These are phyloP conservation scores for Tetragnatha montana DNA, from an alignment of 2,888 invertebrate species.

Conservation along the genomic window DNA sequence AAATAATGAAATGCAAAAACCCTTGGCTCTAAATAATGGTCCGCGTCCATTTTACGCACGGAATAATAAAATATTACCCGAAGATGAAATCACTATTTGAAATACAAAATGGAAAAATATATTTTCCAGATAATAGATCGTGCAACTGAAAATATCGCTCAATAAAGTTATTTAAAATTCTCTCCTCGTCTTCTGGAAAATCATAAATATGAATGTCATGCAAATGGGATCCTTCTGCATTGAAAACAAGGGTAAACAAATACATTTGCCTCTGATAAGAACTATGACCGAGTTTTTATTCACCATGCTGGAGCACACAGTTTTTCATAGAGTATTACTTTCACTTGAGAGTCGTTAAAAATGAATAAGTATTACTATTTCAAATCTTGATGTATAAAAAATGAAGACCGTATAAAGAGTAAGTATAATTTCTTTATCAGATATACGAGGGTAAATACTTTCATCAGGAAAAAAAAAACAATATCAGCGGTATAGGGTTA, in stretches of 20 bases:
- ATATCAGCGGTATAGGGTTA: too few relatives aligned
- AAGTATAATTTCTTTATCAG: too few relatives aligned
- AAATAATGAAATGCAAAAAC: background rate
- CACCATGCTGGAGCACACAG: background rate
- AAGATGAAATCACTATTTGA: background rate
- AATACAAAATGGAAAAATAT: background rate
- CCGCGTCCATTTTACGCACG: background rate
- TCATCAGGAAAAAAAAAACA: too few relatives aligned
- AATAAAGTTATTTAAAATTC: conserved; percentile 12
- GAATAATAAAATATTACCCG: background rate
- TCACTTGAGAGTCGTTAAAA: background rate
- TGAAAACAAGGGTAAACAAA: background rate
- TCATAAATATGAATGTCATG: conserved; percentile 30
- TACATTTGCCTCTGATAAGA: background rate
- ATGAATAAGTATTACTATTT: background rate
- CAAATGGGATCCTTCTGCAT: background rate
- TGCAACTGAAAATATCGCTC: background rate
- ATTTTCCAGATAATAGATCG: background rate
- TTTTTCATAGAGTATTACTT: background rate
- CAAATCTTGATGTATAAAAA: too few relatives aligned
- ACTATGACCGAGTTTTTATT: background rate
- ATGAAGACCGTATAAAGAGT: too few relatives aligned
- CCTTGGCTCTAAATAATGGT: background rate
- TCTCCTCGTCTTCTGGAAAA: background rate
- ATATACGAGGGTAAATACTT: too few relatives aligned